Base-by-base conservation (phyloP, 1,140 invertebrate genomes). In the Pogonus chalceus region DNA sequence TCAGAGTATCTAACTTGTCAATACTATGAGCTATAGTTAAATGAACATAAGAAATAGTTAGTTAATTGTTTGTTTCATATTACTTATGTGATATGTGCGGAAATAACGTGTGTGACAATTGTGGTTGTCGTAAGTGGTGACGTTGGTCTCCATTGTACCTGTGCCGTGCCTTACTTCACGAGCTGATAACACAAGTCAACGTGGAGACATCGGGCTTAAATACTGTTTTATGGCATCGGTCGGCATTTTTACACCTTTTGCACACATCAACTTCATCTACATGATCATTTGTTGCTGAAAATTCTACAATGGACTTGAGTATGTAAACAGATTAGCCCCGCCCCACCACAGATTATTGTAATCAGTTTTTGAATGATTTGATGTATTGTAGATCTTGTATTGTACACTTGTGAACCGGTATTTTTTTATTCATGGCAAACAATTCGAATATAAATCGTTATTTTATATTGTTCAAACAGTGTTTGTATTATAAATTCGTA, bases 291-390 rank as follows among this genome's bases (percentile, higher is more conserved):
- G 18, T 43, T 23, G 35, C 35, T 22, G 20, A 22, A 4, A 39
- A 2, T 52, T 39, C 51, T 16, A 20, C n/a, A 23, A 35, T 35
- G 26, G 26, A 35, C 2, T 26, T 26, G 49, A 53, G 56, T 59
- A 64, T 64, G 62, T 64, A 64, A 64, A 64, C 62, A 64, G 49
- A 58, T 55, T 60, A 58, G 58, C 62, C 62, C 62, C 60, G 58
- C 62, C 62, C 62, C 60, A 57, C 52, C 55, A 60, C 54, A 56
- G 57, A 58, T 23, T 58, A 54, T 56, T 58, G 54, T 60, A 61
- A 59, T 59, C 55, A 59, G 57, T 56, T 61, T n/a, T 48, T 37
- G 9, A 51, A 26, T 21, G 20, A n/a, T 53, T 53, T 35, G 9
- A 46, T 37, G n/a, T 14, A 24, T 12, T 12, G 20, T 12, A 22